phyloP scores from a whole-genome alignment of 2,113 vertebrate genomes.

The Octodon degus region DNA sequence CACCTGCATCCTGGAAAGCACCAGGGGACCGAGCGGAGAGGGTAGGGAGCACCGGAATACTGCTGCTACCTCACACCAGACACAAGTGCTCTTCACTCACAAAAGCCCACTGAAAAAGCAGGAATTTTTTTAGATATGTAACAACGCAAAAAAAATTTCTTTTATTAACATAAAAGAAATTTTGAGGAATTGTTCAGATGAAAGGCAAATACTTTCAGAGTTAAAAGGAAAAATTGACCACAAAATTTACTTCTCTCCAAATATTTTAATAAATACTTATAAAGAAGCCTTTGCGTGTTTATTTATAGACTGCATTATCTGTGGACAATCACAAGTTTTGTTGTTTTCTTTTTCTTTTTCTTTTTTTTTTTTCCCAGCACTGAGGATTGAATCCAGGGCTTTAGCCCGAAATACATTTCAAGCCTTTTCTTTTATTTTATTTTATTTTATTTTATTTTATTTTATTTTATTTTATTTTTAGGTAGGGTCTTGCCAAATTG shows the following conservation, averaged over 20 bases:
- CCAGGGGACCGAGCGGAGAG: neutral
- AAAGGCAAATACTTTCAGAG: neutral
- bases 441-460: neutral
- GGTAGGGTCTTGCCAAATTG: neutral
- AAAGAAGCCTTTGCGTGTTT: neutral
- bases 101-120: neutral
- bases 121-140: too few relatives aligned
- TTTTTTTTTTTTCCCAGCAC: neutral
- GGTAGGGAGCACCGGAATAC: too few relatives aligned
- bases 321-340: neutral
- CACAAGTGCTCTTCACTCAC: neutral
- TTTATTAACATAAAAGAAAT: neutral
- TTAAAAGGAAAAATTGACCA: neutral
- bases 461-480: neutral
- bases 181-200: too few relatives aligned
- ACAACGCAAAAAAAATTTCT: neutral
- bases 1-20: neutral
- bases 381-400: neutral
- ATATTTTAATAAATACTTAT: neutral
- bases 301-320: fast-evolving
- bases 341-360: neutral
- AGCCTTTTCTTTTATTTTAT: neutral
- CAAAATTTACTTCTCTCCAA: too few relatives aligned
- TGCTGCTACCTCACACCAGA: neutral
- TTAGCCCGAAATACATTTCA: neutral